phyloP scores from a whole-genome alignment of 2,888 invertebrate genomes.

The Synergus gifuensis region DNA sequence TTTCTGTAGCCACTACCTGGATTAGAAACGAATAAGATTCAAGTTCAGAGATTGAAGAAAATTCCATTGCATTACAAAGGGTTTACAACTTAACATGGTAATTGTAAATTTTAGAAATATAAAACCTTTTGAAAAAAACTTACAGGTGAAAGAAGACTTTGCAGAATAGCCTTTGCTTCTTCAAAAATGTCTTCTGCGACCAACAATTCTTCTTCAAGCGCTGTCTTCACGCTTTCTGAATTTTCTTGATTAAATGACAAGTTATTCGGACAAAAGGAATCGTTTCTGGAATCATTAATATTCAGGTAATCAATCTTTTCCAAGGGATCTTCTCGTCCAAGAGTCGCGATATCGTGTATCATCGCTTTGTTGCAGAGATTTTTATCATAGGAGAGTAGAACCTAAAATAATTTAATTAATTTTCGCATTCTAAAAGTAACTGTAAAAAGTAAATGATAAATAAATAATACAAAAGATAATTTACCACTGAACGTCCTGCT shows the following conservation, averaged over 20 bases:
- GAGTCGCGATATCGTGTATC: conserved; percentile 67
- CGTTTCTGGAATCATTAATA: conserved; percentile 53
- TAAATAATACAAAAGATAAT: conserved; percentile 42
- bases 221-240: conserved; percentile 44
- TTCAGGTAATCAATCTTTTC: conserved; percentile 68
- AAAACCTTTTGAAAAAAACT: conserved; percentile 36
- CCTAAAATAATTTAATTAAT: conserved; percentile 56
- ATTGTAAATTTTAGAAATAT: background rate
- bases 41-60: background rate
- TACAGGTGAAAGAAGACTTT: conserved; percentile 65
- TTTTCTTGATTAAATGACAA: conserved; percentile 46
- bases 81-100: background rate
- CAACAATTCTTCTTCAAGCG: conserved; percentile 57
- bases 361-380: conserved; percentile 76
- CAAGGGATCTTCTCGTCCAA: conserved; percentile 69
- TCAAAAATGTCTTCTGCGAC: conserved; percentile 65
- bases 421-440: background rate
- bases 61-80: background rate
- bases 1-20: conserved; percentile 69
- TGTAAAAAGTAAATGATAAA: background rate
- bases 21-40: conserved; percentile 44
- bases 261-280: conserved; percentile 49
- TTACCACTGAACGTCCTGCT: conserved; percentile 67
- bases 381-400: conserved; percentile 74
- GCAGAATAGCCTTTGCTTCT: conserved; percentile 63